These are phyloP conservation scores for Danio aesculapii DNA, from an alignment of 2,797 vertebrate species.

Conservation along the genomic window DNA sequence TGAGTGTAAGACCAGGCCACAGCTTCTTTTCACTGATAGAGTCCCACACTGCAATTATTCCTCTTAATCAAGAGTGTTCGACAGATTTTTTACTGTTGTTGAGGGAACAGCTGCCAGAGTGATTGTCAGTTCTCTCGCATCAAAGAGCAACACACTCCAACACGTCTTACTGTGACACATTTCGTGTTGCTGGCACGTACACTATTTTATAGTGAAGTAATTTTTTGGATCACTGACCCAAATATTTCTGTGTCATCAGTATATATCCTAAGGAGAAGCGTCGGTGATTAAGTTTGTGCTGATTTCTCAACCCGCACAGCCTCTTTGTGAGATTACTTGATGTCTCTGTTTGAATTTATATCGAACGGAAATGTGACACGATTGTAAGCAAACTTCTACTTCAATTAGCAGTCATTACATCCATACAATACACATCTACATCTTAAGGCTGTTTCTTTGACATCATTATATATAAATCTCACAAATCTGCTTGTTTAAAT, in stretches of 20 bases:
- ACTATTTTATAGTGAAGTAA: constrained; percentile 73
- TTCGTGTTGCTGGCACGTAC: constrained; percentile 66
- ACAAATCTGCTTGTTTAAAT: neutral
- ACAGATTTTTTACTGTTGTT: constrained; percentile 57
- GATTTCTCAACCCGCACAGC: constrained; percentile 26
- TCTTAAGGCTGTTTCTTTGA: constrained; percentile 53
- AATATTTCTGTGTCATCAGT: constrained; percentile 64
- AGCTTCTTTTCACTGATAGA: constrained; percentile 27
- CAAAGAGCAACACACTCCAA: constrained; percentile 56
- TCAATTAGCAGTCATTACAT: constrained; percentile 35
- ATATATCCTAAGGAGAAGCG: constrained; percentile 62
- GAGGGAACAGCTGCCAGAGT: constrained; percentile 54
- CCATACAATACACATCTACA: constrained; percentile 37
- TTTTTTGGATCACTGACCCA: constrained; percentile 72
- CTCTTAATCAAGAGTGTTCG: constrained; percentile 74
- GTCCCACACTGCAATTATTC: constrained; percentile 62
- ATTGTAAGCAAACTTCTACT: constrained; percentile 27
- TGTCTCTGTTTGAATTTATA: constrained; percentile 7
- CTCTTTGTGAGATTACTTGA: constrained; percentile 28
- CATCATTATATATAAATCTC: constrained; percentile 44
- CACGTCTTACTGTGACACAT: constrained; percentile 67
- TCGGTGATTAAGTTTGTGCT: constrained; percentile 50
- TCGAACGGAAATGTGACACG: neutral
- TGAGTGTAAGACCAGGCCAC: constrained; percentile 18
- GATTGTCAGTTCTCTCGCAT: constrained; percentile 59